These are phyloP conservation scores for Acleris literana DNA, from an alignment of 2,888 invertebrate genomes.

Conservation along the genomic window DNA sequence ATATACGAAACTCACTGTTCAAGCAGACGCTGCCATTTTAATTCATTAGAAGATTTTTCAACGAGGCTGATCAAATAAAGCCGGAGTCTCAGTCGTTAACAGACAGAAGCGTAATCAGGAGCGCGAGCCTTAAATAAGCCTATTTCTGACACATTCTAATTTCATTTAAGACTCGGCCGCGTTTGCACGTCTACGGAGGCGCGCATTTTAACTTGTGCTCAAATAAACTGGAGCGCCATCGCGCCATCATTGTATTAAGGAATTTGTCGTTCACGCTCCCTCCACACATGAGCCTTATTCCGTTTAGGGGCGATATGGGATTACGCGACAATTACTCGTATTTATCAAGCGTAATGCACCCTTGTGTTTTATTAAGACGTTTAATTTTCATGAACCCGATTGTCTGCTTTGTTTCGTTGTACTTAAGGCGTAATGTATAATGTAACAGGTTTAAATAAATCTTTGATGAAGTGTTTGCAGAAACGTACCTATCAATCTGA, in stretches of 20 bases:
- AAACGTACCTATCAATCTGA: too few relatives aligned
- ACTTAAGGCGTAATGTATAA: background rate
- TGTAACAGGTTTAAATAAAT: background rate
- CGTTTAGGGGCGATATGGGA: slow-evolving; percentile 27
- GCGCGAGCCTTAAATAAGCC: slow-evolving; percentile 51
- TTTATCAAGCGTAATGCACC: slow-evolving; percentile 32
- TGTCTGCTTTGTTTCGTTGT: slow-evolving; percentile 23
- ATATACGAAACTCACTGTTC: slow-evolving; percentile 12
- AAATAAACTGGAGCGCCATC: slow-evolving; percentile 45
- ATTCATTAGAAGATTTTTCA: slow-evolving; percentile 51
- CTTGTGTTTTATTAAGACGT: slow-evolving; percentile 30
- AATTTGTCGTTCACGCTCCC: slow-evolving; percentile 40
- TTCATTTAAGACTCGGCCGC: slow-evolving; percentile 50
- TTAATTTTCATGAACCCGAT: slow-evolving; percentile 14
- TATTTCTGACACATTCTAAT: slow-evolving; percentile 54
- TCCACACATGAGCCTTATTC: slow-evolving; percentile 22
- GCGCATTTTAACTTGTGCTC: slow-evolving; percentile 43
- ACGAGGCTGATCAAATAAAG: slow-evolving; percentile 38
- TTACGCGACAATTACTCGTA: slow-evolving; percentile 31
- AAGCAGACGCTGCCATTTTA: slow-evolving; percentile 47
- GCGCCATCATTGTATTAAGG: slow-evolving; percentile 40
- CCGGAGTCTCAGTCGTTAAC: slow-evolving; percentile 21
- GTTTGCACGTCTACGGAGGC: slow-evolving; percentile 43
- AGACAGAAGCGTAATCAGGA: slow-evolving; percentile 51
- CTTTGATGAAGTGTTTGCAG: too few relatives aligned